Percentiles rank a stretch among this genome's conserved stretches.
phyloP scores from a whole-genome alignment of 2,888 invertebrate genomes.

The Cephonodes hylas region DNA sequence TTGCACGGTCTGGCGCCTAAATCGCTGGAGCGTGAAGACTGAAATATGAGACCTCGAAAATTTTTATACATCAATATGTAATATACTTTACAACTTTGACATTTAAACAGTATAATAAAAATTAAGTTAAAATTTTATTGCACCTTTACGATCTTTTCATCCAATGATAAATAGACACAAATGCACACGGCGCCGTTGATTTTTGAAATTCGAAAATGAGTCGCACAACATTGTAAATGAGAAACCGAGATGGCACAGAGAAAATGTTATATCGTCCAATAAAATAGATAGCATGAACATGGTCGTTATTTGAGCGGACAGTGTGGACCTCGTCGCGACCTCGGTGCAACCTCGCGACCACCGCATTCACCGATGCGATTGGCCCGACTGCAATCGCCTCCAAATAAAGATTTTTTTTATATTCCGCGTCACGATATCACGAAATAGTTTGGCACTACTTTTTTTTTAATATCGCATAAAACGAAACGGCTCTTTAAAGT shows the following conservation, averaged over 20 bases:
- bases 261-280: slow-evolving; percentile 12
- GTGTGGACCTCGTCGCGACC: slow-evolving; percentile 60
- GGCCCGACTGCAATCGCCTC: slow-evolving; percentile 66
- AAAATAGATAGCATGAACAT: slow-evolving; percentile 10
- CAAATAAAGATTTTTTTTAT: slow-evolving; percentile 69
- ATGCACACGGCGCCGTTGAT: no score
- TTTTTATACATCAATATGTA: not conserved
- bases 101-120: not conserved
- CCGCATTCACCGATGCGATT: slow-evolving; percentile 72
- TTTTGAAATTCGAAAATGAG: not conserved
- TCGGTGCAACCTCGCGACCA: slow-evolving; percentile 62
- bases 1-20: not conserved
- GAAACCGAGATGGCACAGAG: not conserved
- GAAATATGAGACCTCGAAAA: not conserved
- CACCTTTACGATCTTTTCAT: not conserved
- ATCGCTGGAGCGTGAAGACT: not conserved
- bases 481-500: slow-evolving; percentile 40
- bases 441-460: slow-evolving; percentile 29
- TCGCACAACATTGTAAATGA: not conserved
- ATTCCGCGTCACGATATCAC: slow-evolving; percentile 52
- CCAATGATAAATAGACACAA: not conserved
- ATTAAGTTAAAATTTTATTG: not conserved
- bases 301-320: slow-evolving; percentile 34
- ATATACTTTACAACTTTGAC: not conserved
- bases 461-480: slow-evolving; percentile 38